Percentiles rank a stretch among this genome's conserved stretches.
phyloP scores from a whole-genome alignment of 2,797 vertebrate genomes.

The Schizopygopsis pylzovi region DNA sequence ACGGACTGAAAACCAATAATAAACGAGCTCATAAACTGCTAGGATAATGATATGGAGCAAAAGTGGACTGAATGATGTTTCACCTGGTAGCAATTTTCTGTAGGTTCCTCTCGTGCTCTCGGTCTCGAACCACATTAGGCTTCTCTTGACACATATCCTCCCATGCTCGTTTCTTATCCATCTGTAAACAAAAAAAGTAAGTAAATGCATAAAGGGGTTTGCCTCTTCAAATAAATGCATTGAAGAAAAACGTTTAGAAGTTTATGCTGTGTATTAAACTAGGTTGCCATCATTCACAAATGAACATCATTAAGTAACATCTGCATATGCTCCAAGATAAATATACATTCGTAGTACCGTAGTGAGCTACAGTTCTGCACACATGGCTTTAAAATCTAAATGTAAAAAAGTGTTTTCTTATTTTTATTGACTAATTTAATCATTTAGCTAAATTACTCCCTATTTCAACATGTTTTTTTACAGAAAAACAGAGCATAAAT shows the following conservation, averaged over 20 bases:
- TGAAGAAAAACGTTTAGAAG: background rate
- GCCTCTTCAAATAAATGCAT: background rate
- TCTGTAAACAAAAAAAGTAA: conserved; percentile 57
- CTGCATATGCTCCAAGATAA: background rate
- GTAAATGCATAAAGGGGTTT: background rate
- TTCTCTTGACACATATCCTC: conserved; percentile 94
- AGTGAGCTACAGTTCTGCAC: background rate
- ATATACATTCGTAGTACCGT: no score
- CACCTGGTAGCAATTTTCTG: conserved; percentile 95
- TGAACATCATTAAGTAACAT: background rate
- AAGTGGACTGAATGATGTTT: background rate
- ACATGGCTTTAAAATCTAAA: background rate
- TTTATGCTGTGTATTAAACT: background rate
- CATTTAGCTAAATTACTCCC: background rate
- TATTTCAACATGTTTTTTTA: background rate
- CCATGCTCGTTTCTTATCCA: conserved; percentile 87
- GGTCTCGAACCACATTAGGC: conserved; percentile 87
- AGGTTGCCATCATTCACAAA: background rate
- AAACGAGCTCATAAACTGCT: background rate
- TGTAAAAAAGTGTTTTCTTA: background rate
- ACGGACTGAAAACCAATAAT: background rate
- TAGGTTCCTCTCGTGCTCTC: conserved; percentile 85
- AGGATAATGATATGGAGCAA: background rate
- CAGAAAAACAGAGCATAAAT: background rate
- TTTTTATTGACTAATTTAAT: background rate